phyloP scores from a whole-genome alignment of 37 sponge, comb jelly and placozoan genomes.

The Halisarca cf. caerulea region DNA sequence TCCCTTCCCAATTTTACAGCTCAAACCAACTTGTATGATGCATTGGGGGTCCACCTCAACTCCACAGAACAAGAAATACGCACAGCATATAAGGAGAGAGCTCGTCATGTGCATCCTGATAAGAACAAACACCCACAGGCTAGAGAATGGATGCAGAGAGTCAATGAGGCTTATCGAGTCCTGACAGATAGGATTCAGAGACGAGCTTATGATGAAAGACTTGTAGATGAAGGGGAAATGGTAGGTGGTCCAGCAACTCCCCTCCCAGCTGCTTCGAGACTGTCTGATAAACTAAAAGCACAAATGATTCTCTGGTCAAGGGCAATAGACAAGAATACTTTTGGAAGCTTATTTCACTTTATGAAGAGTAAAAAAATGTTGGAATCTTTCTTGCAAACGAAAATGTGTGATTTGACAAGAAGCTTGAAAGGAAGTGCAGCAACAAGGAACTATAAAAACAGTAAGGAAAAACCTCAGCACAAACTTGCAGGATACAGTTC shows the following conservation, averaged over 20 bases:
- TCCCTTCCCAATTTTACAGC: neutral
- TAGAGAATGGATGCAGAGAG: slow-evolving; percentile 14
- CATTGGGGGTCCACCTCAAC: neutral
- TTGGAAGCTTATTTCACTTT: neutral
- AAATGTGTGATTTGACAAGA: neutral
- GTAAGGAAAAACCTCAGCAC: neutral
- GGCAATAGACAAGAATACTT: neutral
- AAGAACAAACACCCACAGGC: slow-evolving; percentile 11
- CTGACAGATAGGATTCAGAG: neutral
- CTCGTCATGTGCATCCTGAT: slow-evolving; percentile 8
- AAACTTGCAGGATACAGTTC: neutral
- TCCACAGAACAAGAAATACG: slow-evolving; percentile 11
- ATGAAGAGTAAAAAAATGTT: neutral
- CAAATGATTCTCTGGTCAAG: neutral
- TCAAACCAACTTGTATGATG: neutral
- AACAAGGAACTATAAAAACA: neutral
- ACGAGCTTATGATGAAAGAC: slow-evolving; percentile 15
- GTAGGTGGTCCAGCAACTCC: neutral
- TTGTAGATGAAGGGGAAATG: neutral
- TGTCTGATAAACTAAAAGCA: neutral
- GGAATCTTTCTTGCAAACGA: neutral
- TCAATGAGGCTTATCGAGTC: slow-evolving; percentile 11
- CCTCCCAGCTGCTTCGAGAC: neutral
- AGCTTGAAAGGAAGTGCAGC: neutral
- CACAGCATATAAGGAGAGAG: neutral